A percentile compares a stretch with the other conserved stretches of the same genome.
Conservation (phyloP, 2,888 invertebrate genomes). For the Caenorhabditis sp. region DNA sequence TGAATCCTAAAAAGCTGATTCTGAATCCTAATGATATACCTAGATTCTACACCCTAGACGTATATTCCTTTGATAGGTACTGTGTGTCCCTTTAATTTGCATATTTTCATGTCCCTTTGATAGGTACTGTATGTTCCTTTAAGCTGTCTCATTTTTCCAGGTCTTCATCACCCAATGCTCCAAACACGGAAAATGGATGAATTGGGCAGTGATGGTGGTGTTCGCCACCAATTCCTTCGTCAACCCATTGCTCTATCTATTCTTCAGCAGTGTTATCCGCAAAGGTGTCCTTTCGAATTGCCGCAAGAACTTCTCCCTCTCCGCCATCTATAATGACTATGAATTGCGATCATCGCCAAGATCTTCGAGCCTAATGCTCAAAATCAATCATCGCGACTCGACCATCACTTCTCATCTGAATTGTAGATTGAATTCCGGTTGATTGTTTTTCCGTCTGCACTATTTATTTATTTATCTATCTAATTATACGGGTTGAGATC, state of each 20-base stretch:
- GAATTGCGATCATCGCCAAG: conserved; percentile 48
- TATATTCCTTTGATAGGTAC: too few species aligned
- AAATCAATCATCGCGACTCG: conserved; percentile 34
- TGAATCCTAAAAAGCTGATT: neutral
- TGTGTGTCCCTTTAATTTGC: too few species aligned
- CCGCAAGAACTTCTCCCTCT: conserved; percentile 51
- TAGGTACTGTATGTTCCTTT: too few species aligned
- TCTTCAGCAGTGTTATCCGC: conserved; percentile 60
- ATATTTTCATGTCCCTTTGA: too few species aligned
- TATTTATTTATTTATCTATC: neutral
- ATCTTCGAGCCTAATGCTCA: conserved; percentile 23
- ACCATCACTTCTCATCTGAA: conserved; percentile 35
- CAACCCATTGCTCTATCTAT: conserved; percentile 58
- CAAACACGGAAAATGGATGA: conserved; percentile 62
- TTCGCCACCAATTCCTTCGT: conserved; percentile 61
- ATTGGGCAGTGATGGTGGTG: conserved; percentile 63
- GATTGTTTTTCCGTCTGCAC: neutral
- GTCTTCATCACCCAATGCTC: conserved; percentile 58
- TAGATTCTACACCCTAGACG: too few species aligned
- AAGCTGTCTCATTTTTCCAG: too few species aligned
- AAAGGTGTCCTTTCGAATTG: conserved; percentile 53
- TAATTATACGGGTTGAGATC: neutral
- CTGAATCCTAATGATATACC: too few species aligned
- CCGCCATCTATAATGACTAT: conserved; percentile 59
- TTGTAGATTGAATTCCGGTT: conserved; percentile 23